Percentiles rank a stretch among this genome's conserved stretches.
Conservation (phyloP, 2,113 vertebrate species). For the Syngnathus floridae region DNA sequence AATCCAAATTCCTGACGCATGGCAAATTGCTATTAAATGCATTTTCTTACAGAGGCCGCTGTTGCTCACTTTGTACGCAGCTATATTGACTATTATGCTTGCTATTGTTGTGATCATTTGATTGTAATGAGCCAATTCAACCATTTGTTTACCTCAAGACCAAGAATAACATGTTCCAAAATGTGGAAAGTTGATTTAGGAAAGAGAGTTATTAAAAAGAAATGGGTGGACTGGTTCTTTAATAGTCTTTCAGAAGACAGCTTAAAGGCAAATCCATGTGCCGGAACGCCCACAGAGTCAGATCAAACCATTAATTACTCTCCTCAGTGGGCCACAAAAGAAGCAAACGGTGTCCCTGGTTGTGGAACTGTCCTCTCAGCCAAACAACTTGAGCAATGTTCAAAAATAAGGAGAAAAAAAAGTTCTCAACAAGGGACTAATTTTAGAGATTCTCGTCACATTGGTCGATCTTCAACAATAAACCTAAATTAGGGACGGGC, state of each 20-base stretch:
- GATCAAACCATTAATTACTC: slow-evolving; percentile 52
- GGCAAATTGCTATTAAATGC: too few species aligned
- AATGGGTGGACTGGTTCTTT: too few species aligned
- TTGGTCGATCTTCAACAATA: not conserved
- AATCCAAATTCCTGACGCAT: too few species aligned
- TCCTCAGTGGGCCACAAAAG: slow-evolving; percentile 39
- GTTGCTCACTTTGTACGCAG: too few species aligned
- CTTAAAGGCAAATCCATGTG: not conserved
- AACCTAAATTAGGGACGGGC: not conserved
- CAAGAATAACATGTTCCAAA: too few species aligned
- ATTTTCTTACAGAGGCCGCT: too few species aligned
- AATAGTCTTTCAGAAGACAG: not conserved
- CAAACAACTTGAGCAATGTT: slow-evolving; percentile 14
- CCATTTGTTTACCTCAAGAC: too few species aligned
- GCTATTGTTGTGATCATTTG: too few species aligned
- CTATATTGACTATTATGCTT: too few species aligned
- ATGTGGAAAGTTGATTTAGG: too few species aligned
- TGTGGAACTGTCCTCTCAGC: slow-evolving; percentile 15
- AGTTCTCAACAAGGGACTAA: not conserved
- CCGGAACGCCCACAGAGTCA: slow-evolving; percentile 12
- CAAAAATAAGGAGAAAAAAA: not conserved
- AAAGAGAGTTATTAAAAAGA: too few species aligned
- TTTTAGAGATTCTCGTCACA: slow-evolving; percentile 11
- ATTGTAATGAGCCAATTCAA: too few species aligned
- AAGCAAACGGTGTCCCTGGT: slow-evolving; percentile 23